Conservation (phyloP, 2,888 invertebrate genomes). For the Cerastis rubricosa region DNA sequence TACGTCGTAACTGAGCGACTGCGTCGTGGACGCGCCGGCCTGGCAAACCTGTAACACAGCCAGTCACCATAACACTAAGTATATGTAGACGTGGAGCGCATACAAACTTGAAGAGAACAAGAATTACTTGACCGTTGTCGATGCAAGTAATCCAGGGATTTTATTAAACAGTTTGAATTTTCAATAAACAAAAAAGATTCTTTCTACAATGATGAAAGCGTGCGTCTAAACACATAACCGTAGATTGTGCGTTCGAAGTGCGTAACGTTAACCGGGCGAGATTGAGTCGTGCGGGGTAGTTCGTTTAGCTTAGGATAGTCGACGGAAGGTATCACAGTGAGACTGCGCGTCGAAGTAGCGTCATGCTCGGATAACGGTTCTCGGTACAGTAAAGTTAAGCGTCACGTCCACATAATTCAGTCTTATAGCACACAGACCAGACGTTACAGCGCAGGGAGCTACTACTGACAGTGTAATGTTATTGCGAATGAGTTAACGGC, state of each 20-base stretch:
- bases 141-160: slow-evolving; percentile 54
- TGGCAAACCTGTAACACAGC: slow-evolving; percentile 88
- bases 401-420: slow-evolving; percentile 78
- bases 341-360: slow-evolving; percentile 57
- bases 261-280: slow-evolving; percentile 52
- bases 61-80: slow-evolving; percentile 79
- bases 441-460: slow-evolving; percentile 74
- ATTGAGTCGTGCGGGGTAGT: slow-evolving; percentile 53
- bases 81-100: slow-evolving; percentile 70
- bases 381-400: slow-evolving; percentile 63
- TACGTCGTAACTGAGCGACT: slow-evolving; percentile 93
- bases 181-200: slow-evolving; percentile 54
- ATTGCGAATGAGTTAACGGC: slow-evolving; percentile 35
- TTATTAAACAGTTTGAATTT: slow-evolving; percentile 21
- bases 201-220: slow-evolving; percentile 65
- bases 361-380: slow-evolving; percentile 61
- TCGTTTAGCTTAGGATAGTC: slow-evolving; percentile 37
- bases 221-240: slow-evolving; percentile 65
- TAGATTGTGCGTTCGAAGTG: slow-evolving; percentile 58
- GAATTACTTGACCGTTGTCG: slow-evolving; percentile 52
- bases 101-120: slow-evolving; percentile 44
- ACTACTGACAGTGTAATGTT: slow-evolving; percentile 44
- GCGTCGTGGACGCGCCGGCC: slow-evolving; percentile 81
- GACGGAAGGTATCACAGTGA: slow-evolving; percentile 27
- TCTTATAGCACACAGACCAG: slow-evolving; percentile 77